phyloP scores from a whole-genome alignment of 92 coral and sea anemone genomes.

The Parazoanthus atlanticus region DNA sequence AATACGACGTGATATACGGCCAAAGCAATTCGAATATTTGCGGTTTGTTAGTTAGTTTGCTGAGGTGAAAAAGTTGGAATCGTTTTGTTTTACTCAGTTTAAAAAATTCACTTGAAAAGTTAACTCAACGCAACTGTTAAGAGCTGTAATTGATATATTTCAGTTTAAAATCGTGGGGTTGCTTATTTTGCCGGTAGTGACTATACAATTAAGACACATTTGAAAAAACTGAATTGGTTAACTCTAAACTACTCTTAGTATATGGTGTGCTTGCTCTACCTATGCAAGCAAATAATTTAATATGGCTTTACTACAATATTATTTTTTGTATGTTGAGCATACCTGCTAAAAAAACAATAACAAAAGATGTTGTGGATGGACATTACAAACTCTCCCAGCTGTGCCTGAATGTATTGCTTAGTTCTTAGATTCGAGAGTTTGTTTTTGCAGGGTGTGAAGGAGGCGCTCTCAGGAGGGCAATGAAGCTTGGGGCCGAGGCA shows the following conservation, averaged over 20 bases:
- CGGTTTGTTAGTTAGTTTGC: no score
- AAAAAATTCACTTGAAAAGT: no score
- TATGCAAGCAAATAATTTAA: no score
- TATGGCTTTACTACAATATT: no score
- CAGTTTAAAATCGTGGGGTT: not conserved
- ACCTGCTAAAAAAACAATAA: slow-evolving; percentile 14
- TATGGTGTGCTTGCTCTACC: no score
- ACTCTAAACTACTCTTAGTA: no score
- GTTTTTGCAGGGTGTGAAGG: slow-evolving; percentile 16
- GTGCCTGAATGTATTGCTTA: not conserved
- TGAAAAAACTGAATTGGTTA: not conserved
- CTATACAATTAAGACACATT: not conserved
- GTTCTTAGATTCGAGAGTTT: no score
- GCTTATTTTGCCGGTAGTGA: not conserved
- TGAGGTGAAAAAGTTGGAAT: no score
- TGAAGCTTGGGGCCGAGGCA: not conserved
- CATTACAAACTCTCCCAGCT: not conserved
- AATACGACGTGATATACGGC: no score
- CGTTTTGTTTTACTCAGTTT: no score
- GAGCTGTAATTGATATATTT: no score
- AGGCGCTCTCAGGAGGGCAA: not conserved
- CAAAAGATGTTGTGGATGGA: not conserved
- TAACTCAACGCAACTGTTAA: not conserved
- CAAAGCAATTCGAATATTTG: no score
- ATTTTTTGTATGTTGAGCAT: not conserved